A percentile compares a stretch with the other conserved stretches of the same genome.
Evolutionary conservation across 2,888 invertebrate species (phyloP).

Genomic region (Scaptomyza cyrtandrae): DNA sequence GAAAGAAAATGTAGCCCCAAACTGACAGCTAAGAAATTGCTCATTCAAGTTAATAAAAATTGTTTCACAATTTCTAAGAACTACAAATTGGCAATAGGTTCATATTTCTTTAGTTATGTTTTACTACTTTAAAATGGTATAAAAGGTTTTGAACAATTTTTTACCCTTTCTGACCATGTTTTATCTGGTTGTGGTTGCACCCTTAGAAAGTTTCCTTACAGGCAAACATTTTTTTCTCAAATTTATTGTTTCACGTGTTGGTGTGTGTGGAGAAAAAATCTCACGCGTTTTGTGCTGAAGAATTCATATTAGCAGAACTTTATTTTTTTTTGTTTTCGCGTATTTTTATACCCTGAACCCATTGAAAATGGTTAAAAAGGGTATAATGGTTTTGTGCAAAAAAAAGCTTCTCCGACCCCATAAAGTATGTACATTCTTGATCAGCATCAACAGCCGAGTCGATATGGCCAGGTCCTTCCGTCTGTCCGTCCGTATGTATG

Average conservation of each 20-base stretch:
- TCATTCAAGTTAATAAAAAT: background rate
- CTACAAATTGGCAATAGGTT: constrained; percentile 5
- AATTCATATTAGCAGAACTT: constrained; percentile 49
- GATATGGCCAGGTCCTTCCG: too few species aligned
- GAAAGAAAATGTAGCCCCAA: constrained; percentile 7
- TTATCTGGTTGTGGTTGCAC: background rate
- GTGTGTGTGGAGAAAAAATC: constrained; percentile 5
- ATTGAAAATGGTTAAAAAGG: too few species aligned
- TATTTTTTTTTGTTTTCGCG: constrained; percentile 2
- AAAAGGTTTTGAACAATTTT: background rate
- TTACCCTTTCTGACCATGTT: background rate
- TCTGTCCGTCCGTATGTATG: too few species aligned
- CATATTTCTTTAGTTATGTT: background rate
- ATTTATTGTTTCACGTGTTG: background rate
- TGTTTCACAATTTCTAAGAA: background rate
- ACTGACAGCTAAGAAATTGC: background rate
- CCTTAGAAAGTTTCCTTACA: constrained; percentile 7
- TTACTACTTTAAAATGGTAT: background rate
- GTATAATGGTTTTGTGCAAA: too few species aligned
- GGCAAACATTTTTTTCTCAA: background rate
- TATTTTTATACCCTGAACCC: background rate
- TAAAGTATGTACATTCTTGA: too few species aligned
- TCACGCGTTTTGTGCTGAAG: constrained; percentile 34
- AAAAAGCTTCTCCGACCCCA: too few species aligned
- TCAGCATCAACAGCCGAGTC: too few species aligned